Conservation (phyloP, 2,113 vertebrate genomes). For the Istiophorus platypterus region DNA sequence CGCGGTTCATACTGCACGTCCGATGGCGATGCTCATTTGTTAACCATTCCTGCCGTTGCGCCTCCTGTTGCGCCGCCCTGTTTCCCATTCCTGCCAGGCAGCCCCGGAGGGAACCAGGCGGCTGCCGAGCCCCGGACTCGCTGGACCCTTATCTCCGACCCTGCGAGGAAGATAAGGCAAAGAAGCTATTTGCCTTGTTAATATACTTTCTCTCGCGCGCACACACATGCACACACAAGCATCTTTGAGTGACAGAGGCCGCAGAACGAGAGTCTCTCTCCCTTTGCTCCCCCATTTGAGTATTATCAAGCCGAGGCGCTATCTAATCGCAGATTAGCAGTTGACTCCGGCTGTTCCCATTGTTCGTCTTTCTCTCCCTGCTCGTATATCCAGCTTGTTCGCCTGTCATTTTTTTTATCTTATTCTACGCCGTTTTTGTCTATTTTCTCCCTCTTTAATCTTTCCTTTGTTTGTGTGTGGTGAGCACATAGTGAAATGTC, state of each 20-base stretch:
- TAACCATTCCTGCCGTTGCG: too few species aligned
- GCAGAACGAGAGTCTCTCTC: slow-evolving; percentile 46
- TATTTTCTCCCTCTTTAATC: slow-evolving; percentile 5
- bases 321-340: slow-evolving; percentile 71
- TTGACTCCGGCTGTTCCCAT: slow-evolving; percentile 60
- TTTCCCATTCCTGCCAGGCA: slow-evolving; percentile 48
- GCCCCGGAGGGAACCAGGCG: slow-evolving; percentile 45
- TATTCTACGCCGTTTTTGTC: background rate
- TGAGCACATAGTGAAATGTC: background rate
- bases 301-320: slow-evolving; percentile 50
- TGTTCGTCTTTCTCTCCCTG: slow-evolving; percentile 49
- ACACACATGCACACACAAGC: background rate
- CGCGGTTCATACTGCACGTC: background rate
- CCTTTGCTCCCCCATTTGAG: slow-evolving; percentile 58
- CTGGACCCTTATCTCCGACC: slow-evolving; percentile 66
- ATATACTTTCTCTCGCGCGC: slow-evolving; percentile 39
- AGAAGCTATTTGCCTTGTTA: slow-evolving; percentile 75
- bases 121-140: slow-evolving; percentile 60
- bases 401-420: slow-evolving; percentile 49
- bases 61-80: slow-evolving; percentile 40
- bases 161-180: slow-evolving; percentile 59
- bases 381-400: slow-evolving; percentile 33
- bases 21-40: background rate
- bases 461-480: background rate
- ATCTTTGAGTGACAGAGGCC: slow-evolving; percentile 63